A percentile compares a stretch with the other conserved stretches of the same genome.
Conservation (phyloP, 2,888 invertebrate species). For the Holacanthella duospinosa region DNA sequence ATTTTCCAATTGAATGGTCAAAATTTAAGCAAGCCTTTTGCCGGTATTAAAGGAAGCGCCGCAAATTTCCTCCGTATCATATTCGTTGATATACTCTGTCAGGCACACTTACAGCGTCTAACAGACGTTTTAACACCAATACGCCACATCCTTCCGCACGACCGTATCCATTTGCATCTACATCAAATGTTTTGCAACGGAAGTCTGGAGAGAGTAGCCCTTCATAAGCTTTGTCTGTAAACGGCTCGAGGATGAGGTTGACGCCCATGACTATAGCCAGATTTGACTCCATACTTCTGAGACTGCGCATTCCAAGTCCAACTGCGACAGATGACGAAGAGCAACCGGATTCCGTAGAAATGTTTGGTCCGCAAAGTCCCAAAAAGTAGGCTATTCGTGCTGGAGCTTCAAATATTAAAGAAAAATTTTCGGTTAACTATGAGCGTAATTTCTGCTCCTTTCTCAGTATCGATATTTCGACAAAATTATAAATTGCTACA, state of each 20-base stretch:
- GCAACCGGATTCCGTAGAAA: conserved; percentile 18
- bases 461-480: too few species aligned
- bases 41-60: too few species aligned
- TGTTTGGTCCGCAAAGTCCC: not conserved
- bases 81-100: too few species aligned
- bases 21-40: too few species aligned
- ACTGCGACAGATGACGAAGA: conserved; percentile 19
- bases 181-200: conserved; percentile 40
- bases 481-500: too few species aligned
- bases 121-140: conserved; percentile 38
- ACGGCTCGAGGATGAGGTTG: conserved; percentile 16
- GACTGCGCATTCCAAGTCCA: conserved; percentile 10
- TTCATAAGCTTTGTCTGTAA: too few species aligned
- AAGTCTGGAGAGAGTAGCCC: conserved; percentile 32
- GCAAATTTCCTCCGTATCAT: too few species aligned
- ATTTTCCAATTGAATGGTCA: too few species aligned
- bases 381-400: too few species aligned
- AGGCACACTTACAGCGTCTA: conserved; percentile 24
- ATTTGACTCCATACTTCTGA: not conserved
- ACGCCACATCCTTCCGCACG: conserved; percentile 41
- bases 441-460: too few species aligned
- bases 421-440: too few species aligned
- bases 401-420: too few species aligned
- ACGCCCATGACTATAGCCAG: conserved; percentile 23
- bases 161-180: conserved; percentile 41